phyloP scores from a whole-genome alignment of 2,797 vertebrate genomes.

The Hoplostethus atlanticus region DNA sequence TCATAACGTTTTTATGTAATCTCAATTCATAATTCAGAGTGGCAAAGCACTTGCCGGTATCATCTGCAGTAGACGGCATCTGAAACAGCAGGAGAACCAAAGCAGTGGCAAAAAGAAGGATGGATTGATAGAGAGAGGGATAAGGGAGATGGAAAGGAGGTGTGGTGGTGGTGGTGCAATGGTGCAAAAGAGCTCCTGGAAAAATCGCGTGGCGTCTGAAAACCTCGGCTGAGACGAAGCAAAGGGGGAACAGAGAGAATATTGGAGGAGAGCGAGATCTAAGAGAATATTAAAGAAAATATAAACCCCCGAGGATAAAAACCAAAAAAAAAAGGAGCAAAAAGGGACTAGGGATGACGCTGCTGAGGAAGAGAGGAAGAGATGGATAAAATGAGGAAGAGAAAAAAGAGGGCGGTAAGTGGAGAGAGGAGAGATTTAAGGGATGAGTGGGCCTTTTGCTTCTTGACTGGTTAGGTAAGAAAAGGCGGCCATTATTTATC shows the following conservation, averaged over 20 bases:
- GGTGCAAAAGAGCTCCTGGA: constrained; percentile 52
- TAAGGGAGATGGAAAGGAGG: constrained; percentile 38
- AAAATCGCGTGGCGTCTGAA: constrained; percentile 22
- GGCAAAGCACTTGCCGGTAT: constrained; percentile 78
- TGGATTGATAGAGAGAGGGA: constrained; percentile 33
- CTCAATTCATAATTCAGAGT: constrained; percentile 81
- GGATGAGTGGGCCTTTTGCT: constrained; percentile 57
- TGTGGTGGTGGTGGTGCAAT: constrained; percentile 26
- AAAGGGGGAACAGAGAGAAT: constrained; percentile 65
- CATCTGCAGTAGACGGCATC: constrained; percentile 67
- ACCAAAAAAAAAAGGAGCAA: constrained; percentile 30
- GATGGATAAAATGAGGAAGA: constrained; percentile 56
- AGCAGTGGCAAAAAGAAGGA: constrained; percentile 17
- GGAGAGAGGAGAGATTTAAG: constrained; percentile 61
- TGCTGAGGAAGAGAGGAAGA: constrained; percentile 54
- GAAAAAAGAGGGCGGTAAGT: constrained; percentile 45
- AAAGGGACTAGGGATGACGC: constrained; percentile 64
- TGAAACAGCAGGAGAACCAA: constrained; percentile 29
- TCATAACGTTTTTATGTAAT: constrained; percentile 79
- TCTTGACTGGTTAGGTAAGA: constrained; percentile 56
- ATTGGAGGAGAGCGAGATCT: constrained; percentile 66
- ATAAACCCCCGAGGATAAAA: constrained; percentile 49
- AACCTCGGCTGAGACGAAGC: constrained; percentile 32
- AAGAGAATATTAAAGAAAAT: constrained; percentile 76
- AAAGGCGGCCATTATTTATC: constrained; percentile 65